Conservation (phyloP, 2,113 vertebrate genomes). For the Meles meles region DNA sequence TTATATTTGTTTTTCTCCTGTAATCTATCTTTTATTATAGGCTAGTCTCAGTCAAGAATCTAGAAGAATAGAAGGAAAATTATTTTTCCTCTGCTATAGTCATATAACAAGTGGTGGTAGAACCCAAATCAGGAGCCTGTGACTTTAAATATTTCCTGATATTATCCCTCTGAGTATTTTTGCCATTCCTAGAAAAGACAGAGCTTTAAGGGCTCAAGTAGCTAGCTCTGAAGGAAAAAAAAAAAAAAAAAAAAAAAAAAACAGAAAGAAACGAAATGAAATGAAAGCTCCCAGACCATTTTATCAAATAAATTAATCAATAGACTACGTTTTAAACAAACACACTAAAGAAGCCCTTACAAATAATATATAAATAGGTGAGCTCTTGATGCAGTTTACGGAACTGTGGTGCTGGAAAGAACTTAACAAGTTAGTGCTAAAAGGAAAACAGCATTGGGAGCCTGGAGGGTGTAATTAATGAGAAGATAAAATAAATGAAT, state of each 20-base stretch:
- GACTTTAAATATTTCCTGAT: neutral
- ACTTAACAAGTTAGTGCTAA: neutral
- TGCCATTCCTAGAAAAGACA: neutral
- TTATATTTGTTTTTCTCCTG: neutral
- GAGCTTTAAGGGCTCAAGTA: neutral
- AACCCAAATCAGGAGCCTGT: neutral
- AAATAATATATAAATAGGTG: neutral
- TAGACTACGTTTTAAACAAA: neutral
- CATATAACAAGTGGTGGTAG: neutral
- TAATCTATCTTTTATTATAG: neutral
- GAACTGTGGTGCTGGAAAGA: neutral
- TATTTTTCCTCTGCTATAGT: neutral
- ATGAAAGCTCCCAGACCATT: neutral
- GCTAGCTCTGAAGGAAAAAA: neutral
- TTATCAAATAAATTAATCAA: neutral
- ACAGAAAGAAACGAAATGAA: neutral
- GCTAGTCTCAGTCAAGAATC: neutral
- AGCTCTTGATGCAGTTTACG: neutral
- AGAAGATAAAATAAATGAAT: slow-evolving; percentile 27
- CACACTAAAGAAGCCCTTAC: neutral
- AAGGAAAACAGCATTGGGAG: neutral
- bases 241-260: neutral
- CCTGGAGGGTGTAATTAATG: neutral
- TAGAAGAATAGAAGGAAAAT: neutral
- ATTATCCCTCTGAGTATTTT: neutral